Conservation (phyloP, 2,113 vertebrate genomes). For the Burhinus oedicnemus region DNA sequence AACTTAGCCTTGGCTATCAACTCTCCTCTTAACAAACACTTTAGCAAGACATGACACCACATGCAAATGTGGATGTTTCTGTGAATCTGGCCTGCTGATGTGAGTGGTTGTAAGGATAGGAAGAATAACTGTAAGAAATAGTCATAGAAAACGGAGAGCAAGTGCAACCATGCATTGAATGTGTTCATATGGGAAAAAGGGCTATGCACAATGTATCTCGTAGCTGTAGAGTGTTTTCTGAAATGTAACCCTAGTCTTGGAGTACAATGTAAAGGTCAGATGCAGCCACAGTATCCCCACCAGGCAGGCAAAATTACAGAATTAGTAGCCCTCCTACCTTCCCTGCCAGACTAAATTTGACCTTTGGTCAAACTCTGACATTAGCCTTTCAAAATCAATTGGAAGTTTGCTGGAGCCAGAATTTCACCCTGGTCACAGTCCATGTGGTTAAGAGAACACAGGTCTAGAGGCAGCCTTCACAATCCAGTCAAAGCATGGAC, state of each 20-base stretch:
- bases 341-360: not conserved
- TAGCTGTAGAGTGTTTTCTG: not conserved
- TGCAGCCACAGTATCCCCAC: not conserved
- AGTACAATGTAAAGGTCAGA: not conserved
- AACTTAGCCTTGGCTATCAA: not conserved
- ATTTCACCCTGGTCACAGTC: not conserved
- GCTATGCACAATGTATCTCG: not conserved
- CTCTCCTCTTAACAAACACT: not conserved
- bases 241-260: not conserved
- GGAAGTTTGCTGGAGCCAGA: not conserved
- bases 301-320: not conserved
- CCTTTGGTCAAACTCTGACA: not conserved
- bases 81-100: not conserved
- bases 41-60: not conserved
- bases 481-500: not conserved
- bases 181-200: not conserved
- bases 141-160: not conserved
- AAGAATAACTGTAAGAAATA: not conserved
- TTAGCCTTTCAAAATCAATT: not conserved
- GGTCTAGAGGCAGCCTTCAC: not conserved
- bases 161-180: rapidly evolving
- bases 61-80: not conserved
- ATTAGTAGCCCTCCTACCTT: not conserved
- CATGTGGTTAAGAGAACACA: not conserved
- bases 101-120: not conserved